phyloP scores from a whole-genome alignment of 2,797 vertebrate genomes.

The Mus caroli region DNA sequence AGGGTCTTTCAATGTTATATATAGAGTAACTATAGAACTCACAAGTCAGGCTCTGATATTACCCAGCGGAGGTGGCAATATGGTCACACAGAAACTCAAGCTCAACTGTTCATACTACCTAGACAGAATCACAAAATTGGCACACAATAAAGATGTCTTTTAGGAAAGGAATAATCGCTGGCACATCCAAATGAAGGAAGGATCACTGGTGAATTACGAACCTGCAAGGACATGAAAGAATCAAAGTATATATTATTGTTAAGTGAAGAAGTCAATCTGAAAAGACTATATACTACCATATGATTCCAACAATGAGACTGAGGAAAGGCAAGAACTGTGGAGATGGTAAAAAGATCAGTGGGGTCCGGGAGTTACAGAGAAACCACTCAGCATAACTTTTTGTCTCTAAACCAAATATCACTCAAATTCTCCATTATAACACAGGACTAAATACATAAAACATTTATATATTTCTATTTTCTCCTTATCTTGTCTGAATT shows the following conservation, averaged over 20 bases:
- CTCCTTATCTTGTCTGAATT: constrained; percentile 53
- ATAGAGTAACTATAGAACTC: neutral
- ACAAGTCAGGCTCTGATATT: neutral
- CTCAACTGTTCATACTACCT: neutral
- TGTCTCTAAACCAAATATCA: neutral
- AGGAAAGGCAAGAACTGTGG: constrained; percentile 21
- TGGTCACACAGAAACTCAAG: neutral
- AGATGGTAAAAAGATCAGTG: constrained; percentile 8
- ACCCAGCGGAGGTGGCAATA: constrained; percentile 24
- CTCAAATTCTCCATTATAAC: constrained; percentile 19
- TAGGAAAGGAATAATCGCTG: constrained; percentile 16
- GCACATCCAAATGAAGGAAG: neutral
- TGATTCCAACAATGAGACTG: constrained; percentile 22
- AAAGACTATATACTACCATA: neutral
- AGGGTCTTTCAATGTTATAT: constrained; percentile 34
- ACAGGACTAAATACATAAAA: neutral
- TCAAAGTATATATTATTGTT: neutral
- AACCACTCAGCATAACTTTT: neutral
- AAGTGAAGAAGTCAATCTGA: constrained; percentile 21
- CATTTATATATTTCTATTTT: constrained; percentile 39
- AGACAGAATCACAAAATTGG: constrained; percentile 44
- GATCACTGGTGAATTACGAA: constrained; percentile 17
- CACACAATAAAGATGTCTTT: constrained; percentile 6
- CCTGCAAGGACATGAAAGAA: constrained; percentile 3
- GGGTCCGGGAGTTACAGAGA: neutral